Base-by-base conservation (phyloP, 2,113 vertebrate species). In the Okapia johnstoni region DNA sequence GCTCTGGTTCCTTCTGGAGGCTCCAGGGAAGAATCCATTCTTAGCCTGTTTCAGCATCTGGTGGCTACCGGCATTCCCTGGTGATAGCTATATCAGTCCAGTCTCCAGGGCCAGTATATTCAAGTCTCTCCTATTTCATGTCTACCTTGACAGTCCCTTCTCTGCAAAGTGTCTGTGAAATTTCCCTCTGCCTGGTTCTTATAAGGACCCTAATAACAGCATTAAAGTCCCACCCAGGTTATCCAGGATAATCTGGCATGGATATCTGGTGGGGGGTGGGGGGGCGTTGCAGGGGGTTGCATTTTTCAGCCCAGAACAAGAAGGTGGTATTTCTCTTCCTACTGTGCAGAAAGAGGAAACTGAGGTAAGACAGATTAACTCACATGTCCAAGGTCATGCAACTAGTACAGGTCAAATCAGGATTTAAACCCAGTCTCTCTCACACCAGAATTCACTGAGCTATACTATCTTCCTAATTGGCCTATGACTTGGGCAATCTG, bases 311-410 rank as follows among this genome's bases (percentile, higher is more conserved):
- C 81, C 85, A 58, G 13, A 43, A n/a, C 73, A 93, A 63, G 93
- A 93, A 94, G 11, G 50, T 19, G 23, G 3, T 63, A 5, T 13
- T 90, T 92, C 76, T 90, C 94, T 95, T 43, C 43, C 50, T 8
- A 10, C n/a, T 89, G 48, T 63, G 6, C 96, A 97, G 57, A n/a
- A 86, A 46, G 58, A 94, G 7, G 55, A 95, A 97, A 93, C 88
- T 60, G 33, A 92, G 33, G 46, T 60, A 94, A 6, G 8, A 90
- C 0, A 92, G 0, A 1, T 40, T 55, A 96, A 91, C 76, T 63
- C n/a, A 43, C 43, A 57, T 11, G 7, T 11, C 57, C 0, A 48
- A 79, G 8, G 21, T 36, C 60, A 77, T 11, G n/a, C 55, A 57
- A 57, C 36, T 15, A 66, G 21, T 17, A 55, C 21, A 87, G 11